A percentile compares a stretch with the other conserved stretches of the same genome.
Conservation (phyloP, 1,140 invertebrate genomes). For the Eriocheir sinensis region DNA sequence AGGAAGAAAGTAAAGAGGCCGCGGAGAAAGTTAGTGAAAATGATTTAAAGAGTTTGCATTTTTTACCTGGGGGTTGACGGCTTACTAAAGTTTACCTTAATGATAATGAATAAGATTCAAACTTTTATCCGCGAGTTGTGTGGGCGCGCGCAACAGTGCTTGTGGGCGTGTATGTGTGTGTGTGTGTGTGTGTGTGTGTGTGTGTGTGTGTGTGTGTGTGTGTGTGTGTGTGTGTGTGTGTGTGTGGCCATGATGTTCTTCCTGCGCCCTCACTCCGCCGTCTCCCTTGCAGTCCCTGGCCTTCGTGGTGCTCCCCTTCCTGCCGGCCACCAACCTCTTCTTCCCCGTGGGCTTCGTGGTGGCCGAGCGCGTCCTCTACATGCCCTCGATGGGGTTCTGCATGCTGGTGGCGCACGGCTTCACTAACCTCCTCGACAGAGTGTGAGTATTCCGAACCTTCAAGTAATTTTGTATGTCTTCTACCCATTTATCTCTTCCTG, state of each 20-base stretch:
- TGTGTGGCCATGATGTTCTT: background rate
- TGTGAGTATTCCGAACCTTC: conserved; percentile 81
- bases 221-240: background rate
- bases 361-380: conserved; percentile 96
- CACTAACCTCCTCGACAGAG: conserved; percentile 83
- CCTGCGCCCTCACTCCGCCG: background rate
- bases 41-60: conserved; percentile 2
- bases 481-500: background rate
- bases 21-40: conserved; percentile 12
- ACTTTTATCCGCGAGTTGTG: conserved; percentile 14
- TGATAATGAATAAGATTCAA: conserved; percentile 27
- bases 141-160: background rate
- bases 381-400: conserved; percentile 98
- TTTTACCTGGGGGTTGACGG: conserved; percentile 9
- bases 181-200: conserved; percentile 22
- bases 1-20: background rate
- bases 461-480: background rate
- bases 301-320: conserved; percentile 93
- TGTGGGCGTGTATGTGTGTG: conserved; percentile 32
- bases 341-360: conserved; percentile 99
- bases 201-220: background rate
- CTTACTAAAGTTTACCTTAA: background rate
- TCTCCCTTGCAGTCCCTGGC: conserved; percentile 83
- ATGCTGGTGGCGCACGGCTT: conserved; percentile 93
- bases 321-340: conserved; percentile 98